Percentiles rank a stretch among this genome's conserved stretches.
phyloP scores from a whole-genome alignment of 2,888 invertebrate genomes.

The Synanthedon myopaeformis region DNA sequence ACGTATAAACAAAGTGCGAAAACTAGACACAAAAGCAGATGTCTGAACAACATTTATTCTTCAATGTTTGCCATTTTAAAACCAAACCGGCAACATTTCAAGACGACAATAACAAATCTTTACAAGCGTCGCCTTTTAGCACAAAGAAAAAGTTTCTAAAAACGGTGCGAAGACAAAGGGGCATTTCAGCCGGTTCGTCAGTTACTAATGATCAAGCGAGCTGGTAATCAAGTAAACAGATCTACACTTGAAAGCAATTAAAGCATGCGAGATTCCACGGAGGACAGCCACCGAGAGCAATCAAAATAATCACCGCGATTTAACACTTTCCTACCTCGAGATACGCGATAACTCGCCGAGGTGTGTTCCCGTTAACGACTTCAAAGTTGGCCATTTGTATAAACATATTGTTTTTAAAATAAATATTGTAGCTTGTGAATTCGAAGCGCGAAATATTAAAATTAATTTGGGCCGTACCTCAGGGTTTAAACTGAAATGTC shows the following conservation, averaged over 20 bases:
- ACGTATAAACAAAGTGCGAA: not conserved
- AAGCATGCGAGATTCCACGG: constrained; percentile 43
- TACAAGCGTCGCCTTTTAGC: constrained; percentile 32
- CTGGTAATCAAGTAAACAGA: constrained; percentile 26
- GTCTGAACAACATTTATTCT: not conserved
- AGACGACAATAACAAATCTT: constrained; percentile 11
- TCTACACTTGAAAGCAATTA: constrained; percentile 39
- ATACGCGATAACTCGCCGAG: constrained; percentile 33
- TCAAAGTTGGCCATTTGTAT: too few species aligned
- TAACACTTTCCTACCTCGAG: constrained; percentile 52
- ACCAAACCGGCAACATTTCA: not conserved
- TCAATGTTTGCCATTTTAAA: not conserved
- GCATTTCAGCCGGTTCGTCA: constrained; percentile 34
- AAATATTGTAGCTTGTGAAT: too few species aligned
- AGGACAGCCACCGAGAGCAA: constrained; percentile 42
- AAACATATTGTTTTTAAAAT: too few species aligned
- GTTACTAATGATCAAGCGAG: constrained; percentile 43
- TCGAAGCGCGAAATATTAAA: too few species aligned
- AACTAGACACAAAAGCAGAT: not conserved
- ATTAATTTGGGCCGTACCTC: too few species aligned
- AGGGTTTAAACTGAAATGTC: too few species aligned
- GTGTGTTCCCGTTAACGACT: not conserved
- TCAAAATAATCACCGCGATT: constrained; percentile 55
- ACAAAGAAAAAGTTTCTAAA: constrained; percentile 16
- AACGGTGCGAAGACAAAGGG: constrained; percentile 37